Base-by-base conservation (phyloP, 2,797 vertebrate species). In the Rhinella marina region DNA sequence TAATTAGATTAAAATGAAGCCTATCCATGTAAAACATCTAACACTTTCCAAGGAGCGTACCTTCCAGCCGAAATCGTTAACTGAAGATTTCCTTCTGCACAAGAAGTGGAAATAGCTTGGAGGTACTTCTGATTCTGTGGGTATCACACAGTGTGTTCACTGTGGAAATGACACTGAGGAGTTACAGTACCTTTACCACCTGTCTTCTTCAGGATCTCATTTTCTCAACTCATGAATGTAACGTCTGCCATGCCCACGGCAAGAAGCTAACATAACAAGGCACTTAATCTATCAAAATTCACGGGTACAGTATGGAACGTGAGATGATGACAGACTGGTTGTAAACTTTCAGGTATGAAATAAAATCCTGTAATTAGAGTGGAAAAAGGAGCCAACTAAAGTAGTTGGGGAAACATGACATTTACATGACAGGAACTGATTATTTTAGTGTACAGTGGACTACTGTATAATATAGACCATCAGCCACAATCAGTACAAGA, bases 251-350 rank as follows among this genome's bases (percentile, higher is more conserved):
- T 54, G 41, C 23, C 75, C 75, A 52, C 75, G 16, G 50, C 54
- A 77, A 77, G 75, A 50, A 54, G 75, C 75, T 54, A 52, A 77
- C 75, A 77, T 77, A 25, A 77, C 75, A 77, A 77, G 75, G 75
- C 25, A 77, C 75, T 77, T 77, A 11, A 76, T 76, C 41, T 76
- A 23, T 76, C 41, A 76, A n/a, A 76, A 21, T 77, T 77, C 75
- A 54, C 50, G 9, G 50, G 75, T 77, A 25, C 75, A 77, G 54
- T 25, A 52, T n/a, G 7, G 17, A 77, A 50, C 75, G 17, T 17
- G 50, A 52, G 9, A 77, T 77, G 50, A 50, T 77, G 75, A 54
- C 75, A n/a, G 50, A 48, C 50, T 50, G 14, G 23, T 25, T 77
- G 75, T 54, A 14, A 54, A 77, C 75, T 52, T 77, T 77, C 50